Evolutionary conservation across 2,888 invertebrate genomes (phyloP), one percentile per base, ranked within the genome.

Genomic region (Cantharis lateralis): DNA sequence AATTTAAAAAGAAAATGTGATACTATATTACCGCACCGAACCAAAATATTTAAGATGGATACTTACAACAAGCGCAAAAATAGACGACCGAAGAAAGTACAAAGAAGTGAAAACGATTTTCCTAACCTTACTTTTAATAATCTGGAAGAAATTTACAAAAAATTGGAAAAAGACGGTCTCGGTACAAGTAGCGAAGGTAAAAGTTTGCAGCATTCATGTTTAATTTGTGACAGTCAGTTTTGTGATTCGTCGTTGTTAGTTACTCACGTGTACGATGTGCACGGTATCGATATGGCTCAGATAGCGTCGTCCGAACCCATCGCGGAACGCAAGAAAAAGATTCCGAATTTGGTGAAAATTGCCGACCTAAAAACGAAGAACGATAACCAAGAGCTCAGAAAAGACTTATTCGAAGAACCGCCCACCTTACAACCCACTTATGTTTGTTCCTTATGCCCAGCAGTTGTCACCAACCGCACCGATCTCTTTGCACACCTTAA

Each of bases 401-500:
- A 62, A 62, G 77, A 77, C 10, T 70, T 62, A 13, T 68, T 72
- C 28, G 79, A 77, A 61, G 76, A 75, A 15, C 77, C 77, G 2
- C 79, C 79, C 11, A 77, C 75, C 10, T 66, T 79, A 10, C 77
- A 79, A 66, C 76, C 81, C 2, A 80, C 76, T 10, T 76, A 77
- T 80, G 83, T 83, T 0, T 87, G 87, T 77, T 84, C 87, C 10
- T 80, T 85, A 70, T 89, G 89, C 80, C 87, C 87, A 2, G 85
- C 88, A n/a, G 85, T 87, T 71, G 87, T 89, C 77, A 87, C 87
- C 68, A 87, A 87, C 79, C 88, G 90, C 73, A 88, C 89, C 0
- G 91, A 91, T 66, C 84, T 91, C 20, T 91, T 90, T 89, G 83
- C 89, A 61, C 91, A 91, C 81, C 88, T 91, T 80, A 87, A 90